Conservation (phyloP, 2,888 invertebrate species). For the Sinhomidia bicolor region DNA sequence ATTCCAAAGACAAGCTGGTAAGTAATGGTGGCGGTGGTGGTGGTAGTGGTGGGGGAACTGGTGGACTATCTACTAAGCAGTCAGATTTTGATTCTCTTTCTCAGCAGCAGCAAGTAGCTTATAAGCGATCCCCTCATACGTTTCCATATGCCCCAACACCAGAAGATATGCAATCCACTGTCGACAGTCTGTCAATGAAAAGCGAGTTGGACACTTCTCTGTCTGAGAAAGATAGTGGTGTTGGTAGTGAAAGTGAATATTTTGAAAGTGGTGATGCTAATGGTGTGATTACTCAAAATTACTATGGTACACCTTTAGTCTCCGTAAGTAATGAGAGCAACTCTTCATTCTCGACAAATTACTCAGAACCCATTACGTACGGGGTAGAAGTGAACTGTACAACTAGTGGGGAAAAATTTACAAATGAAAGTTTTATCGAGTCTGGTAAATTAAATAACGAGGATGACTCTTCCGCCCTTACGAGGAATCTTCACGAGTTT, state of each 20-base stretch:
- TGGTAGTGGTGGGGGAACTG: no score
- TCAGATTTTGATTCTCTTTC: conserved; percentile 13
- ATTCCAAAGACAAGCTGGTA: conserved; percentile 55
- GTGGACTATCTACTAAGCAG: background rate
- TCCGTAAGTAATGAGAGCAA: background rate
- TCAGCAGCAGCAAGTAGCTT: conserved; percentile 36
- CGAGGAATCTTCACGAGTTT: conserved; percentile 76
- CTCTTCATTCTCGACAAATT: background rate
- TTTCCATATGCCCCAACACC: conserved; percentile 61
- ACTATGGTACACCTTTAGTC: conserved; percentile 5
- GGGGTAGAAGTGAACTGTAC: conserved; percentile 56
- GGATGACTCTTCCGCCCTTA: conserved; percentile 58
- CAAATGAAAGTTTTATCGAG: background rate
- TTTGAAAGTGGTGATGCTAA: conserved; percentile 6
- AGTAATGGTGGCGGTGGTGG: conserved; percentile 6
- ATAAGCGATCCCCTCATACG: conserved; percentile 51
- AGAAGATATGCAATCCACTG: background rate
- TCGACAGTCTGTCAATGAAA: conserved; percentile 1
- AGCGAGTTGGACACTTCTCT: background rate
- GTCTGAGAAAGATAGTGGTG: background rate
- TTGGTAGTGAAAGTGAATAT: background rate
- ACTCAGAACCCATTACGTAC: conserved; percentile 51
- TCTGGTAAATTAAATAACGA: conserved; percentile 9
- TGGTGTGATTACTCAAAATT: background rate
- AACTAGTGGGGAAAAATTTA: background rate